A percentile compares a stretch with the other conserved stretches of the same genome.
These are phyloP conservation scores for Meteorus colon DNA, from an alignment of 2,888 invertebrate genomes.

Conservation along the genomic window DNA sequence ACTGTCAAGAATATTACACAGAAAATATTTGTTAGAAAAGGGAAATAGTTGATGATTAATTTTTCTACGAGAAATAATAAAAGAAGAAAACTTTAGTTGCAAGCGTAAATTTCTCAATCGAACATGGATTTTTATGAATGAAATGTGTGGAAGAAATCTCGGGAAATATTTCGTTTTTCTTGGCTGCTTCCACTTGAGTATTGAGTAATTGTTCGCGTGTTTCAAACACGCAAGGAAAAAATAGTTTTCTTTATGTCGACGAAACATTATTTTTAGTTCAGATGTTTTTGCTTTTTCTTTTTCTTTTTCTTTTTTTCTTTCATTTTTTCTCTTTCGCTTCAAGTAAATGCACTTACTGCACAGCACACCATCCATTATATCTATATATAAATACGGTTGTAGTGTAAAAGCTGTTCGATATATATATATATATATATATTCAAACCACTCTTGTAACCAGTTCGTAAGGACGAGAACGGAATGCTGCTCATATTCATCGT, in stretches of 20 bases:
- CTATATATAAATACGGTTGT: slow-evolving; percentile 10
- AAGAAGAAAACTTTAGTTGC: too few relatives aligned
- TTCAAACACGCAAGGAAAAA: not conserved
- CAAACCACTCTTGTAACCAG: slow-evolving; percentile 37
- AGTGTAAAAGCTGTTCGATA: not conserved
- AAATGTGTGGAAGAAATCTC: too few relatives aligned
- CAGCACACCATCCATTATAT: slow-evolving; percentile 2
- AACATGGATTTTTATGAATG: too few relatives aligned
- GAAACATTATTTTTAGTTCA: not conserved
- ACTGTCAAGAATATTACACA: too few relatives aligned
- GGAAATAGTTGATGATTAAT: too few relatives aligned
- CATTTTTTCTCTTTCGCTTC: not conserved
- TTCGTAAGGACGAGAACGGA: slow-evolving; percentile 36
- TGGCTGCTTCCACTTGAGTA: too few relatives aligned
- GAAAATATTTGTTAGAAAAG: too few relatives aligned
- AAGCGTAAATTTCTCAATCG: too few relatives aligned
- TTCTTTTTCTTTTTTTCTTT: not conserved
- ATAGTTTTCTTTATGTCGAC: not conserved
- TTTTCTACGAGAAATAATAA: too few relatives aligned
- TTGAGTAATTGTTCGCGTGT: not conserved
- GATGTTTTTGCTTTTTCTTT: not conserved
- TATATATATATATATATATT: slow-evolving; percentile 16
- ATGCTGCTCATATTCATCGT: slow-evolving; percentile 17
- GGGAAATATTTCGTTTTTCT: too few relatives aligned
- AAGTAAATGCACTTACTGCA: not conserved